phyloP scores from a whole-genome alignment of 2,797 vertebrate species.

The Cossypha heuglini region DNA sequence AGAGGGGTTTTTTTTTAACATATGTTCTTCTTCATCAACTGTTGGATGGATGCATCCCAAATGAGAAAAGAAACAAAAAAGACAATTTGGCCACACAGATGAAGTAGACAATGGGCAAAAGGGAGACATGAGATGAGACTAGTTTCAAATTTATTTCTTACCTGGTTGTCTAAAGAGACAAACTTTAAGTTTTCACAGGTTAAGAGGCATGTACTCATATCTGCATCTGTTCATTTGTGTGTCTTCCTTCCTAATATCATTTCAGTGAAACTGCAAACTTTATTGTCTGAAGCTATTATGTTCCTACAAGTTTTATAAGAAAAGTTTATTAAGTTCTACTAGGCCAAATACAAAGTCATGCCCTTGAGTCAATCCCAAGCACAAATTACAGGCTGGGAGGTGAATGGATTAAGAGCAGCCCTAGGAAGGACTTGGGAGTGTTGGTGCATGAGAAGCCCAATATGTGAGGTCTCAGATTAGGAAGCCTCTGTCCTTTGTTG shows the following conservation, averaged over 20 bases:
- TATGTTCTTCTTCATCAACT: background rate
- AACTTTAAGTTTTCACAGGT: rapidly evolving
- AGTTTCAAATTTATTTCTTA: background rate
- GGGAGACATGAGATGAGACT: background rate
- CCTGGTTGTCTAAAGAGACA: background rate
- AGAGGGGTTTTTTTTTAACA: background rate
- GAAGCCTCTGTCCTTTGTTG: background rate
- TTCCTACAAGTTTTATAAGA: background rate
- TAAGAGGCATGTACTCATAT: background rate
- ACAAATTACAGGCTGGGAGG: background rate
- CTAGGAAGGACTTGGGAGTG: background rate
- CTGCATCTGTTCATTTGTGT: rapidly evolving
- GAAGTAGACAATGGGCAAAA: background rate
- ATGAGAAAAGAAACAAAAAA: background rate
- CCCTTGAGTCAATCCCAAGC: background rate
- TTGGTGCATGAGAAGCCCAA: background rate
- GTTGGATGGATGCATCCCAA: background rate
- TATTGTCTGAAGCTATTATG: background rate
- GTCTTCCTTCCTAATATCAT: background rate
- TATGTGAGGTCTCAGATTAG: background rate
- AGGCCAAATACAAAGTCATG: background rate
- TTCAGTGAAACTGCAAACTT: background rate
- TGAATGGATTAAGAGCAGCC: background rate
- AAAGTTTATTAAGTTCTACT: background rate
- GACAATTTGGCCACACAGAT: background rate